These are phyloP conservation scores for Diogma glabrata DNA, from an alignment of 2,888 invertebrate genomes.

Conservation along the genomic window DNA sequence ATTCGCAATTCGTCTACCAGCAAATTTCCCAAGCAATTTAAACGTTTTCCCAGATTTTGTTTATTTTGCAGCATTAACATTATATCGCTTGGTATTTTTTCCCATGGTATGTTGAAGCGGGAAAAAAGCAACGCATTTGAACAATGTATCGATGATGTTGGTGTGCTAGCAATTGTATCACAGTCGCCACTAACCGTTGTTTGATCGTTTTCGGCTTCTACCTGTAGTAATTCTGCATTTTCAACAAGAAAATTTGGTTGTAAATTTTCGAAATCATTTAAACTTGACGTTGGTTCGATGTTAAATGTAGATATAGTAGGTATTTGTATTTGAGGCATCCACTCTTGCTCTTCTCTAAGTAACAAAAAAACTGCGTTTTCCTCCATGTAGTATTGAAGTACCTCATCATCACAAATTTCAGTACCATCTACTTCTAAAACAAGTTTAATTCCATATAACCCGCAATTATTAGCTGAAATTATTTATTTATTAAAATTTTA, in stretches of 20 bases:
- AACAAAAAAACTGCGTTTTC: not conserved
- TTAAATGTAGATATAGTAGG: too few species aligned
- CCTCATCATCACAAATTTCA: constrained; percentile 11
- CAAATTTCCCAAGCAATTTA: constrained; percentile 16
- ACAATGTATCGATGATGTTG: too few species aligned
- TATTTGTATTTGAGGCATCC: too few species aligned
- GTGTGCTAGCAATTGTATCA: too few species aligned
- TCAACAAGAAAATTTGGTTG: too few species aligned
- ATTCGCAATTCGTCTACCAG: constrained; percentile 17
- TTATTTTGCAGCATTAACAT: constrained; percentile 10
- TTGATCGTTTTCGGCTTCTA: too few species aligned
- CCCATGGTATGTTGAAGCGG: constrained; percentile 16
- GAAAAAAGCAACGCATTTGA: too few species aligned
- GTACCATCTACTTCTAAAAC: constrained; percentile 6
- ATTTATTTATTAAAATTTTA: too few species aligned
- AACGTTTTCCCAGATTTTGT: constrained; percentile 13
- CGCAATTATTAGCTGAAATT: constrained; percentile 1
- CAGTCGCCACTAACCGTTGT: too few species aligned
- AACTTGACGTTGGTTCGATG: too few species aligned
- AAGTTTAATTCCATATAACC: not conserved
- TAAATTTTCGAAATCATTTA: too few species aligned
- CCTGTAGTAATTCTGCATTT: too few species aligned
- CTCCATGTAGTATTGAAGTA: not conserved
- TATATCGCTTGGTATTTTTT: constrained; percentile 15
- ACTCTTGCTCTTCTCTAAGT: not conserved